Base-by-base conservation (phyloP, 2,797 vertebrate species). In the Acanthiza pusilla region DNA sequence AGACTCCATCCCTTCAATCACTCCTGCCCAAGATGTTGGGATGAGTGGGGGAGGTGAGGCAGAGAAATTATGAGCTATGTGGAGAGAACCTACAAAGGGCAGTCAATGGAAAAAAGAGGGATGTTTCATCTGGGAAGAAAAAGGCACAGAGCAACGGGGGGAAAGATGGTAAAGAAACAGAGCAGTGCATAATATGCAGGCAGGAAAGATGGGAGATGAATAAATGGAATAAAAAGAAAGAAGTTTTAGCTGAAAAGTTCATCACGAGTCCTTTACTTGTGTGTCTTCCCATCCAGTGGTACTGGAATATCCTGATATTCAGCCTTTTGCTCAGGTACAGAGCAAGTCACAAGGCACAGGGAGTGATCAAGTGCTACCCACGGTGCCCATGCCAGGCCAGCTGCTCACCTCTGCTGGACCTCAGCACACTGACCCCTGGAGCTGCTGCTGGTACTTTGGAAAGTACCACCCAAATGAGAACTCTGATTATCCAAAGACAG, bases 61-160 rank as follows among this genome's bases (percentile, higher is more conserved):
- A 78, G 17, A 89, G 60, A 71, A 88, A 83, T 94, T 36, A 77
- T 60, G 58, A 83, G 68, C 23, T 50, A 29, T 27, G 16, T 34
- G 71, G 77, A 94, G 67, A 63, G 61, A 89, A 67, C 43, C 47
- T 85, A 36, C 32, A 30, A 87, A 85, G 66, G 51, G 65, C 74
- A 80, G 48, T 58, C 81, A 91, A 19, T 63, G 53, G 73, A 76
- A 84, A 86, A 91, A 90, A 91, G 83, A 81, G 29, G 55, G 63
- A 91, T 92, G 51, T 76, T 96, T 78, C 76, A 81, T 57, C 73
- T 75, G 63, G 83, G 77, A 75, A 81, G 67, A 54, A 91, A 76
- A 91, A 91, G 73, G 62, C 58, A 84, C 23, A 42, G 40, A 58
- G 42, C 32, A 92, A 58, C 0, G 11, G 38, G 42, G 32, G 34